These are phyloP conservation scores for Pantala flavescens DNA, from an alignment of 1,140 invertebrate species.

Conservation along the genomic window DNA sequence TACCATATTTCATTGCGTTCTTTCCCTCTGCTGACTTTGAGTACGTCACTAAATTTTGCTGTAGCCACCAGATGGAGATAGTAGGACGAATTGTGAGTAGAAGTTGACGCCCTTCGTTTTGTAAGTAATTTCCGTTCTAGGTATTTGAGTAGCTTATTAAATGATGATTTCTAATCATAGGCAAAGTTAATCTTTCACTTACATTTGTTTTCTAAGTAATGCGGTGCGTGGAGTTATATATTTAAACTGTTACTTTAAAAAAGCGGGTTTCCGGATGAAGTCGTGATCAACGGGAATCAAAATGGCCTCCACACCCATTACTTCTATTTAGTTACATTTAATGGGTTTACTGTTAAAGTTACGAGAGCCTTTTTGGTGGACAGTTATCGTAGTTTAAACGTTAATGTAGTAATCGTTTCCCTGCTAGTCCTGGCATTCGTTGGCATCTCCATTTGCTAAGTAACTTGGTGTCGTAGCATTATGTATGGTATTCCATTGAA, in stretches of 20 bases:
- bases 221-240: background rate
- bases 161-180: background rate
- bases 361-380: background rate
- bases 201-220: background rate
- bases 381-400: no score
- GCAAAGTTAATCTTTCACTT: background rate
- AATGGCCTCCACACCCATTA: constrained; percentile 7
- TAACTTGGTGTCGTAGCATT: no score
- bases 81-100: background rate
- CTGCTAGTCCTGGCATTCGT: no score
- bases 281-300: constrained; percentile 5
- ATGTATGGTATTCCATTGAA: no score
- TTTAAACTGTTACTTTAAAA: background rate
- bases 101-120: background rate
- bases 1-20: no score
- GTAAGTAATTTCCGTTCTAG: background rate
- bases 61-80: background rate
- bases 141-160: background rate
- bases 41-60: background rate
- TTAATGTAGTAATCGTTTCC: no score
- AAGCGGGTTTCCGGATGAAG: background rate
- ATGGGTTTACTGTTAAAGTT: background rate
- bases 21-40: no score
- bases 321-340: background rate
- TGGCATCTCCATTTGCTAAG: no score